phyloP scores from a whole-genome alignment of 2,888 invertebrate species.

The Apamea epomidion region DNA sequence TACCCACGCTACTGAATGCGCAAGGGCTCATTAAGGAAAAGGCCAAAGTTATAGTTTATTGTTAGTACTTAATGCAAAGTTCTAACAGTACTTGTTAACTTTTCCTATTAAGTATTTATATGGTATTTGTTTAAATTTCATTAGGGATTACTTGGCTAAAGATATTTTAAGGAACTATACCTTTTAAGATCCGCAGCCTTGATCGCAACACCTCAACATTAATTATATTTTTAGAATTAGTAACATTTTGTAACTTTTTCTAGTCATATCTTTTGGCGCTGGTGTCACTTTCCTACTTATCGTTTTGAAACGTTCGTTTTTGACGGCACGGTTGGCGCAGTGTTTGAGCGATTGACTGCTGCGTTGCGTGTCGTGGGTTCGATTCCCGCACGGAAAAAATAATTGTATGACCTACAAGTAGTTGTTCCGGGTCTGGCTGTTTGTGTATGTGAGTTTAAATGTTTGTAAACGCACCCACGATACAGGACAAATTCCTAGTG shows the following conservation, averaged over 20 bases:
- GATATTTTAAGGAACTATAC: neutral
- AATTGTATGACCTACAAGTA: too few species aligned
- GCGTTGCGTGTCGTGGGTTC: too few species aligned
- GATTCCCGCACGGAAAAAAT: too few species aligned
- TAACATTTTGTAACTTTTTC: too few species aligned
- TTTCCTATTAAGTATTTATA: conserved; percentile 4
- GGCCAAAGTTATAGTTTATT: conserved; percentile 32
- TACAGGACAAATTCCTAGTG: too few species aligned
- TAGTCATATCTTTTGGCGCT: neutral
- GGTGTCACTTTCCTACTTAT: neutral
- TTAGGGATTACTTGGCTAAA: neutral
- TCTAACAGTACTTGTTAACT: conserved; percentile 11
- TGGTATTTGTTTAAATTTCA: conserved; percentile 2
- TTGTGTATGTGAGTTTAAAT: too few species aligned
- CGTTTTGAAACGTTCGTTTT: neutral
- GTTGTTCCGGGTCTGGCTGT: too few species aligned
- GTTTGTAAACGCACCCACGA: too few species aligned
- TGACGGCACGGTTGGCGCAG: too few species aligned
- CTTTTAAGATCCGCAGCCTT: neutral
- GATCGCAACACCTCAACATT: neutral
- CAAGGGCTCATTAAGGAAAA: conserved; percentile 34
- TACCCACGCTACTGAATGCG: conserved; percentile 29
- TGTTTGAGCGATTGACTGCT: too few species aligned
- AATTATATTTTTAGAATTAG: neutral
- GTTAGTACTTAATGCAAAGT: conserved; percentile 20